Evolutionary conservation across 2,113 vertebrate genomes (phyloP), one percentile per base, ranked within the genome.

Genomic region (Colinus virginianus): DNA sequence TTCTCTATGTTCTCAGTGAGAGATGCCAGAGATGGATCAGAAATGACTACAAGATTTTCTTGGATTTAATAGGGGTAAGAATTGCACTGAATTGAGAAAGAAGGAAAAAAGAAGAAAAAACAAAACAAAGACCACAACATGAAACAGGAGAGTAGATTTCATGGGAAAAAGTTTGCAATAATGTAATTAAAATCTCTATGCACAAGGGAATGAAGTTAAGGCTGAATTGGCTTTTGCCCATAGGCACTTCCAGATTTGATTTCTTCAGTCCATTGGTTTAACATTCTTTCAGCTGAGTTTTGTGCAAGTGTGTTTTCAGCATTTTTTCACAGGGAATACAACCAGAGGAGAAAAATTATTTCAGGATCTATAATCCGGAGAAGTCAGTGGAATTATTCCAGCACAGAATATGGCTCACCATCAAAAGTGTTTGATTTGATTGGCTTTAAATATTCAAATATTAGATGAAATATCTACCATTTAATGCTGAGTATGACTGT

Each of bases 171-270:
- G 59, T 82, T 78, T 43, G 43, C 77, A 53, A 72, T 90, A 94
- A 87, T 59, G 66, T 90, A 94, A 95, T 95, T 94, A 92, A 96
- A 88, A 94, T 62, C 26, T 72, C 36, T 76, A 0, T 55, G 49
- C 59, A 79, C 78, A 55, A 77, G 74, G 67, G 90, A 94, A 78
- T 1, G 7, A 87, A 89, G 36, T 69, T 82, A 84, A 94, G 28
- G 67, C 45, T 59, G 45, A 87, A 87, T 10, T 87, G 75, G n/a
- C 28, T 96, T 88, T 85, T 63, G 75, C 82, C 78, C 34, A 84
- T 18, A 77, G 78, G 66, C 70, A 59, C 66, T 92, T 96, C 28
- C 81, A 87, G 70, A 92, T 87, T 79, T 93, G 84, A 93, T 72
- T 82, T 67, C 70, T 90, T 87, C 70, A 84, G 59, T 84, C 2